Conservation (phyloP, 2,888 invertebrate genomes). For the Acronicta aceris region DNA sequence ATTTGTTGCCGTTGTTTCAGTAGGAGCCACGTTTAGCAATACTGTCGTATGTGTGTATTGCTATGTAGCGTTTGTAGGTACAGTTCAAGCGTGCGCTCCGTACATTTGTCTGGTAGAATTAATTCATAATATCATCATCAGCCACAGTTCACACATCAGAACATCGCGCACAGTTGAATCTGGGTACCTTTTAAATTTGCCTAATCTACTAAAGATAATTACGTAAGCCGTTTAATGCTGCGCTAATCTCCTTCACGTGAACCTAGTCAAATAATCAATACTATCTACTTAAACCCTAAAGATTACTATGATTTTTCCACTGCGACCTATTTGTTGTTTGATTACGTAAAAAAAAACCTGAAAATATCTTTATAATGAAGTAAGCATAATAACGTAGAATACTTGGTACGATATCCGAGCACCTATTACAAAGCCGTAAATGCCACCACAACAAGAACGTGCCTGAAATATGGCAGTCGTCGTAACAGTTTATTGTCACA, state of each 20-base stretch:
- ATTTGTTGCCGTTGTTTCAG: slow-evolving; percentile 12
- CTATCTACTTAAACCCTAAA: too few species aligned
- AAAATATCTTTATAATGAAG: slow-evolving; percentile 30
- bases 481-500: slow-evolving; percentile 52
- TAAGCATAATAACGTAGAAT: slow-evolving; percentile 21
- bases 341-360: slow-evolving; percentile 16
- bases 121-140: too few species aligned
- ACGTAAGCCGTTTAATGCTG: too few species aligned
- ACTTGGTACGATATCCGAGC: slow-evolving; percentile 30
- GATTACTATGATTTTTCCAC: neutral
- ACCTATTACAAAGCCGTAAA: slow-evolving; percentile 54
- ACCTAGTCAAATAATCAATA: too few species aligned
- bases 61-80: slow-evolving; percentile 40
- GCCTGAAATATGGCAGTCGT: slow-evolving; percentile 53
- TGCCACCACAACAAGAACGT: slow-evolving; percentile 55
- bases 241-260: too few species aligned
- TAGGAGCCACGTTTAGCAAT: slow-evolving; percentile 35
- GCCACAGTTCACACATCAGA: too few species aligned
- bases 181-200: neutral
- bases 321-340: neutral
- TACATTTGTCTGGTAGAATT: too few species aligned
- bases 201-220: too few species aligned
- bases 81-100: neutral
- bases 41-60: slow-evolving; percentile 27
- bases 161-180: neutral